Percentiles rank a stretch among this genome's conserved stretches.
Conservation (phyloP, 2,888 invertebrate species). For the Drosophila anceps region DNA sequence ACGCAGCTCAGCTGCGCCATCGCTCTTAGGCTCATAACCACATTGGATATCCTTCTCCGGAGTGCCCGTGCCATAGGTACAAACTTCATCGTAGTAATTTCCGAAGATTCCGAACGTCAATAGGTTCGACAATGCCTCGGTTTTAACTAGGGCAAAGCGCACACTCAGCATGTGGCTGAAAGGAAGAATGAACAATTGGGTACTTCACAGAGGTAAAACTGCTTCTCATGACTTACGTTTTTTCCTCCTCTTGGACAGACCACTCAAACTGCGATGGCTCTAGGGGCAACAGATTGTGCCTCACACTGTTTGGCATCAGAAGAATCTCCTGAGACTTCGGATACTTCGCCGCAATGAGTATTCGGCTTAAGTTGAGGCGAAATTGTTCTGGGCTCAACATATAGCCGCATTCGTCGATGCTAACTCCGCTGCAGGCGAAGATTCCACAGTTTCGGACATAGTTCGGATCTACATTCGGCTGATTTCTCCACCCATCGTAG, state of each 20-base stretch:
- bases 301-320: constrained; percentile 76
- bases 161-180: constrained; percentile 33
- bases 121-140: constrained; percentile 51
- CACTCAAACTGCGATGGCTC: constrained; percentile 73
- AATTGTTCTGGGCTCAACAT: constrained; percentile 37
- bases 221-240: constrained; percentile 16
- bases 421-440: constrained; percentile 84
- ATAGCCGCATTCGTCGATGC: constrained; percentile 72
- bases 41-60: constrained; percentile 44
- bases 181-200: neutral
- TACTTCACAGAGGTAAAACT: neutral
- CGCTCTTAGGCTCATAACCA: constrained; percentile 36
- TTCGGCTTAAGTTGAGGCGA: constrained; percentile 56
- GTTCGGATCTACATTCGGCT: constrained; percentile 80
- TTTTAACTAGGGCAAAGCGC: constrained; percentile 51
- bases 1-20: constrained; percentile 22
- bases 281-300: constrained; percentile 71
- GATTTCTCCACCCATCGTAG: constrained; percentile 85
- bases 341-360: constrained; percentile 66
- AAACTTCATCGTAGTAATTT: constrained; percentile 73
- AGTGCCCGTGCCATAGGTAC: constrained; percentile 47
- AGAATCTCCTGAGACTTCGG: constrained; percentile 62
- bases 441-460: constrained; percentile 86
- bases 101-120: constrained; percentile 78
- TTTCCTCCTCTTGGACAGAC: constrained; percentile 41